Percentiles rank a stretch among this genome's conserved stretches.
These are phyloP conservation scores for Pangasius macronema DNA, from an alignment of 2,797 vertebrate species.

Conservation along the genomic window DNA sequence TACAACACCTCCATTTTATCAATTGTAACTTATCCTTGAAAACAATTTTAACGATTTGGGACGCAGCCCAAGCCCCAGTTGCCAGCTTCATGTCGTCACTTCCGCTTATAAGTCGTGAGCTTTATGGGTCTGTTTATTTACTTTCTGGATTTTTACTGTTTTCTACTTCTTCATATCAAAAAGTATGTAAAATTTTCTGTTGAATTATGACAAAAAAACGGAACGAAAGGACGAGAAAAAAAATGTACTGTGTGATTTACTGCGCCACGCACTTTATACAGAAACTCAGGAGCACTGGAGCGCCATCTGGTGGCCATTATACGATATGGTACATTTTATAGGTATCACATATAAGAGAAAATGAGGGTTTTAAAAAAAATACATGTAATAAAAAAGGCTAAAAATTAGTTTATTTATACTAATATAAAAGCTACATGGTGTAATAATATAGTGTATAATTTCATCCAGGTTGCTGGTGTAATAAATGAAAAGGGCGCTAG, in stretches of 20 bases:
- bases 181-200: neutral
- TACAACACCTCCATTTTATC: slow-evolving; percentile 23
- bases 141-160: neutral
- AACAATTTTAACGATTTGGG: neutral
- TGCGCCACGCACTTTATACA: neutral
- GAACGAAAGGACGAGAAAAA: neutral
- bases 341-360: neutral
- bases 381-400: too few relatives aligned
- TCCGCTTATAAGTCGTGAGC: neutral
- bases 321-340: neutral
- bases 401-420: neutral
- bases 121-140: neutral
- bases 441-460: neutral
- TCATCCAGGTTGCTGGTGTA: neutral
- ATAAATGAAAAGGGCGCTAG: neutral
- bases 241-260: slow-evolving; percentile 7
- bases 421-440: neutral
- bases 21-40: neutral
- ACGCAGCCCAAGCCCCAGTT: neutral
- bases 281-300: neutral
- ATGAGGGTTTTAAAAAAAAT: neutral
- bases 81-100: neutral
- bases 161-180: neutral
- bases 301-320: slow-evolving; percentile 30
- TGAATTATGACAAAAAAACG: neutral